Evolutionary conservation across 2,113 vertebrate species (phyloP), one percentile per base, ranked within the genome.

Genomic region (Coptodon rendalli): DNA sequence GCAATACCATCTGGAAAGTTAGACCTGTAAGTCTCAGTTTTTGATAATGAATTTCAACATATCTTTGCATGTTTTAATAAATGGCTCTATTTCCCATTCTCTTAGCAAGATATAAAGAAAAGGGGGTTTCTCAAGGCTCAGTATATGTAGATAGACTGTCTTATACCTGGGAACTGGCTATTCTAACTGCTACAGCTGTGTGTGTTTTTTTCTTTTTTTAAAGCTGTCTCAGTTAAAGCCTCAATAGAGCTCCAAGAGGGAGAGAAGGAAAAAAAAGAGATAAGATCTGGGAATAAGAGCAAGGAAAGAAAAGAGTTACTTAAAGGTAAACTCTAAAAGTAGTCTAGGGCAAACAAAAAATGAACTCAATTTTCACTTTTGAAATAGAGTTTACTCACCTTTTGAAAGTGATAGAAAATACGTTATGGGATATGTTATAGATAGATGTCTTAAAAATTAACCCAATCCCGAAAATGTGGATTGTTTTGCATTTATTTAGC

Each of bases 321-420:
- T 56, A 31, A 81, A 66, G 66, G 19, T 53, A 14, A 80, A 79
- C 80, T 12, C 29, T 45, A 14, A 36, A 71, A 82, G 22, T 36
- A 59, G 34, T 29, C 24, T 48, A 84, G 11, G n/a, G 50, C 82
- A 82, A 86, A 86, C 48, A 84, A 10, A 83, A 88, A 83, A 22
- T 82, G 40, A 91, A 84, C 80, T 71, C 22, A 80, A 34, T 89
- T 88, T 90, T 87, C 34, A 81, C 57, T 76, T 80, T 22, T 56
- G 14, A 91, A 84, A 92, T 50, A 76, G 71, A 56, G 34, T 84
- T 83, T 54, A 82, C 40, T 68, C 80, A 78, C 82, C 82, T 56
- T 83, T 81, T 79, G 22, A 45, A 36, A 29, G n/a, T 22, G 29
- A 80, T 3, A 80, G 50, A 50, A 36, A 87, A 31, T 36, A 78